A percentile compares a stretch with the other conserved stretches of the same genome.
These are phyloP conservation scores for Archocentrus centrarchus DNA, from an alignment of 2,113 vertebrate species.

Conservation along the genomic window DNA sequence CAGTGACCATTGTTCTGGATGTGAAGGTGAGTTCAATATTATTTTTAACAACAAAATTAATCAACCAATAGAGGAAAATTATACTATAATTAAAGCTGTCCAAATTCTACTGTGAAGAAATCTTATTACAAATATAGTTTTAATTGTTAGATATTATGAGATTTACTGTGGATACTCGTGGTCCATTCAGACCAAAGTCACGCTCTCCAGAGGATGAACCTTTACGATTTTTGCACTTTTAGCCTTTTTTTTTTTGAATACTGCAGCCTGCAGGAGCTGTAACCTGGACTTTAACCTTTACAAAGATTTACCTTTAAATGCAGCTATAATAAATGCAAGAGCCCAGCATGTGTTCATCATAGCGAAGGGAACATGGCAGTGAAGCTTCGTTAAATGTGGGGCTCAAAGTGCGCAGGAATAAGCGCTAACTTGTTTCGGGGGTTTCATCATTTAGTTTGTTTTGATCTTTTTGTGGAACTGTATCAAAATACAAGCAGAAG, in stretches of 20 bases:
- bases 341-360: not conserved
- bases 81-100: not conserved
- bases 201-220: not conserved
- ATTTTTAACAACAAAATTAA: conserved; percentile 2
- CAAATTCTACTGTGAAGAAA: not conserved
- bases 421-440: not conserved
- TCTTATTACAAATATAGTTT: not conserved
- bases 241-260: not conserved
- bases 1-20: not conserved
- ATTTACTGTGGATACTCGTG: not conserved
- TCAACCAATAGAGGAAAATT: not conserved
- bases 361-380: not conserved
- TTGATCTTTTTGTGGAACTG: not conserved
- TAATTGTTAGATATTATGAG: not conserved
- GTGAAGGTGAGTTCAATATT: not conserved
- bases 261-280: not conserved
- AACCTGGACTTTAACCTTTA: too few relatives aligned
- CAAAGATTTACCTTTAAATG: not conserved
- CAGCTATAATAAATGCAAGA: not conserved
- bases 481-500: not conserved
- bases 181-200: not conserved
- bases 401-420: not conserved
- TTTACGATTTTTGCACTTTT: too few relatives aligned
- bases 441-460: not conserved
- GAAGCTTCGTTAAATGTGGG: not conserved